Conservation (phyloP, 2,113 vertebrate species). For the Gavia stellata region DNA sequence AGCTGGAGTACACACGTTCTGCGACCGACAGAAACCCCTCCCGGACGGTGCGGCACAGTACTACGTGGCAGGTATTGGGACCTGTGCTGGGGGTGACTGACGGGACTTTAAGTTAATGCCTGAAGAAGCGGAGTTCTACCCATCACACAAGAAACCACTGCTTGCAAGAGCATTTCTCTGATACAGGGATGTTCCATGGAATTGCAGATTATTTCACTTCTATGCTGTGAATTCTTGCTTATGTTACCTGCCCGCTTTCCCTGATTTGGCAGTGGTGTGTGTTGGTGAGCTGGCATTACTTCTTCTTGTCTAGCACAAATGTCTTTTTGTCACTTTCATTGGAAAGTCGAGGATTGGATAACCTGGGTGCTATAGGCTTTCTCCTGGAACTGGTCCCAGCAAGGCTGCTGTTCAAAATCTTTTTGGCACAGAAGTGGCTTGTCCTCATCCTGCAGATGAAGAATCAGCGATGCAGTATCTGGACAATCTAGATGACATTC, state of each 20-base stretch:
- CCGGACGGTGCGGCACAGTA: slow-evolving; percentile 95
- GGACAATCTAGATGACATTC: not conserved
- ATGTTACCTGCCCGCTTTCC: not conserved
- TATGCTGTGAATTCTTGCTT: not conserved
- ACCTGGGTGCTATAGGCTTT: not conserved
- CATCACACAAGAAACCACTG: not conserved
- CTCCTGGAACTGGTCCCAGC: not conserved
- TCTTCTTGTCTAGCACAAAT: not conserved
- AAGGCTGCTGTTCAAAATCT: not conserved
- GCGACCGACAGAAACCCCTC: slow-evolving; percentile 89
- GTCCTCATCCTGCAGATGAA: not conserved
- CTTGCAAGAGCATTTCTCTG: not conserved
- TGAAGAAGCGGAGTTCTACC: not conserved
- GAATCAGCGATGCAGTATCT: not conserved
- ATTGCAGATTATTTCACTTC: not conserved
- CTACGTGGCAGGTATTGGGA: slow-evolving; percentile 89
- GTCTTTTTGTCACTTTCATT: not conserved
- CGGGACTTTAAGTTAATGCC: not conserved
- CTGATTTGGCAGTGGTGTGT: not conserved
- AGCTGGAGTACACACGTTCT: slow-evolving; percentile 91
- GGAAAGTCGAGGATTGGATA: not conserved
- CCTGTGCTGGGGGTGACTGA: not conserved
- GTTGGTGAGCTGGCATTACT: not conserved
- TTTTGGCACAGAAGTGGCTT: not conserved
- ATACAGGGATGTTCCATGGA: not conserved